These are phyloP conservation scores for Momotus momota DNA, from an alignment of 2,797 vertebrate genomes.

Conservation along the genomic window DNA sequence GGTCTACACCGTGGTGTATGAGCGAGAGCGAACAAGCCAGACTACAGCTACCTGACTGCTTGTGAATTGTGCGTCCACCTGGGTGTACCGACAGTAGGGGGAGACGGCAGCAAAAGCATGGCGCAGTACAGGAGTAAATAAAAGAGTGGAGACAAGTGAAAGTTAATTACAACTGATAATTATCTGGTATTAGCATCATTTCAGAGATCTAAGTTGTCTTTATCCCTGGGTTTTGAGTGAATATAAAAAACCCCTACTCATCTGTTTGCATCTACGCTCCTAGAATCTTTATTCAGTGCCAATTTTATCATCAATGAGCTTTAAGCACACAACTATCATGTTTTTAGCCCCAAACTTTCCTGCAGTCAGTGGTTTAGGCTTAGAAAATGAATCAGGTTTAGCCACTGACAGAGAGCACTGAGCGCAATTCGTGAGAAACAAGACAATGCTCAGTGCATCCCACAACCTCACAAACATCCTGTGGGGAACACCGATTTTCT, in stretches of 20 bases:
- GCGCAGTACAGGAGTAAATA: neutral
- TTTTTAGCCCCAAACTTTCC: neutral
- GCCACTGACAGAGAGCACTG: neutral
- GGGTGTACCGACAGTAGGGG: neutral
- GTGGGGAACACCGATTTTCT: rapidly evolving
- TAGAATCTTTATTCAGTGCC: neutral
- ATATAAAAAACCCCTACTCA: neutral
- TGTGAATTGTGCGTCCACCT: rapidly evolving
- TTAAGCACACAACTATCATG: rapidly evolving
- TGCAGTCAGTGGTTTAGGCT: neutral
- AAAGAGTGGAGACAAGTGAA: neutral
- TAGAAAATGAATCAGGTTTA: rapidly evolving
- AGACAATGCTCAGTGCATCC: rapidly evolving
- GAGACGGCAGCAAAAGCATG: neutral
- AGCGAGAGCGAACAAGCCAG: rapidly evolving
- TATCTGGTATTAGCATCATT: neutral
- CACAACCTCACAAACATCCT: rapidly evolving
- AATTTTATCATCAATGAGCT: neutral
- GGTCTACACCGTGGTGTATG: rapidly evolving
- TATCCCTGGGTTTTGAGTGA: neutral
- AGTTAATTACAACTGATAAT: neutral
- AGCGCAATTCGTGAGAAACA: rapidly evolving
- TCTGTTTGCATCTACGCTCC: neutral
- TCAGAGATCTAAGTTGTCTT: neutral
- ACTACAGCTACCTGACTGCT: neutral